These are phyloP conservation scores for Marcusenius ussheri DNA, from an alignment of 2,113 vertebrate genomes.

Conservation along the genomic window DNA sequence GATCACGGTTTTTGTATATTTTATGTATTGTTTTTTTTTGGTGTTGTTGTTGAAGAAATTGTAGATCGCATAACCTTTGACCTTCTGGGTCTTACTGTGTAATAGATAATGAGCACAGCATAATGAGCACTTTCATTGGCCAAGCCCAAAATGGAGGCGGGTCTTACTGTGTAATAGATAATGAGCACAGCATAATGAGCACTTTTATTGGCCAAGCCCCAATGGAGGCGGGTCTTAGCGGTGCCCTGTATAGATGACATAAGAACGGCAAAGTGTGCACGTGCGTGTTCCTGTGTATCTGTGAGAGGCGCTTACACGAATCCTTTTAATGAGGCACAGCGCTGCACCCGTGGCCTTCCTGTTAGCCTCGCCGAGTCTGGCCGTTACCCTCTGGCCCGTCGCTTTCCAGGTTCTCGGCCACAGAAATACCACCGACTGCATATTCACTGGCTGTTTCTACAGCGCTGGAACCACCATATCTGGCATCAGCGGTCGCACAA, in stretches of 20 bases:
- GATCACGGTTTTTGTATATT: not conserved
- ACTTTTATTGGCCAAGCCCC: not conserved
- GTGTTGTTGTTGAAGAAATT: not conserved
- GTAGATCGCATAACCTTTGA: not conserved
- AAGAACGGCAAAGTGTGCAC: not conserved
- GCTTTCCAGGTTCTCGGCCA: not conserved
- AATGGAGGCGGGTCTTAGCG: not conserved
- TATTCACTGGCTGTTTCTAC: not conserved
- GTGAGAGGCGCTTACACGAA: not conserved
- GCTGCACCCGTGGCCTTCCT: not conserved
- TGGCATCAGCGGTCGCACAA: not conserved
- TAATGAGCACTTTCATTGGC: not conserved
- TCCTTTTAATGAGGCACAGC: not conserved
- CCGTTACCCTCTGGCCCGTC: not conserved
- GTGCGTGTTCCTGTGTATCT: not conserved
- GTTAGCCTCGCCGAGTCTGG: not conserved
- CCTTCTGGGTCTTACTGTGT: not conserved
- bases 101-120: not conserved
- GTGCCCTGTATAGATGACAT: not conserved
- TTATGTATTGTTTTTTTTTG: not conserved
- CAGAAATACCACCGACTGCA: not conserved
- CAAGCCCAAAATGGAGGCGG: not conserved
- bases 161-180: not conserved
- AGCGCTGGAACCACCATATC: not conserved
- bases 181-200: not conserved